phyloP scores from a whole-genome alignment of 2,888 invertebrate species.

The Drosophila imparisetae region DNA sequence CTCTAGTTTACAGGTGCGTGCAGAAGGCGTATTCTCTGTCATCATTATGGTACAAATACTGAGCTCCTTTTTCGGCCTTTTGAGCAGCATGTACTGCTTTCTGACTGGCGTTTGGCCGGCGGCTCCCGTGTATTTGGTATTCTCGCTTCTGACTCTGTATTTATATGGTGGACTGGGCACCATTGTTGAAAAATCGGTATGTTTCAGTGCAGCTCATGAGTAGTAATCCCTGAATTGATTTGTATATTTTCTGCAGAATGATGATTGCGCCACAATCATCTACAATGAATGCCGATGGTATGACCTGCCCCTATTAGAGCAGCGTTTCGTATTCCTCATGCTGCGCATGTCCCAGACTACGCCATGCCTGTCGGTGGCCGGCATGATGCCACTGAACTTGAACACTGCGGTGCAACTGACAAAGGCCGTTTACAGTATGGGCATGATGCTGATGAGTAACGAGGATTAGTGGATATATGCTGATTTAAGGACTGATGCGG shows the following conservation, averaged over 20 bases:
- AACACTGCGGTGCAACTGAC: slow-evolving; percentile 62
- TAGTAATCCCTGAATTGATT: slow-evolving; percentile 1
- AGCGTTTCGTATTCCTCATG: slow-evolving; percentile 63
- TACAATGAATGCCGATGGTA: slow-evolving; percentile 67
- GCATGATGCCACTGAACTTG: slow-evolving; percentile 59
- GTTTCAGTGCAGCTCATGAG: neutral
- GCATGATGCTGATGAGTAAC: slow-evolving; percentile 45
- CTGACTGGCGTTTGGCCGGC: slow-evolving; percentile 54
- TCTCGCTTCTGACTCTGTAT: slow-evolving; percentile 45
- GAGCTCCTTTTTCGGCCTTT: slow-evolving; percentile 30
- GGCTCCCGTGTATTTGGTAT: slow-evolving; percentile 44
- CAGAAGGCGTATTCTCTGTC: slow-evolving; percentile 29
- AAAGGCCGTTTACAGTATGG: slow-evolving; percentile 40
- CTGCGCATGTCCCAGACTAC: slow-evolving; percentile 56
- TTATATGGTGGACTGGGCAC: slow-evolving; percentile 60
- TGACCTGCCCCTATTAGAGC: slow-evolving; percentile 51
- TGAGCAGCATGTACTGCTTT: slow-evolving; percentile 49
- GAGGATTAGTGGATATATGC: slow-evolving; percentile 6
- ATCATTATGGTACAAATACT: slow-evolving; percentile 46
- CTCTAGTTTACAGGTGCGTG: slow-evolving; percentile 26
- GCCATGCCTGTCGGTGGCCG: slow-evolving; percentile 47
- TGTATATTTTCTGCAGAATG: slow-evolving; percentile 46
- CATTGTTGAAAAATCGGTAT: slow-evolving; percentile 56
- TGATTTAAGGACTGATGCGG: neutral
- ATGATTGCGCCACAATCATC: slow-evolving; percentile 47